Conservation (phyloP, 2,113 vertebrate genomes). For the Colius striatus region DNA sequence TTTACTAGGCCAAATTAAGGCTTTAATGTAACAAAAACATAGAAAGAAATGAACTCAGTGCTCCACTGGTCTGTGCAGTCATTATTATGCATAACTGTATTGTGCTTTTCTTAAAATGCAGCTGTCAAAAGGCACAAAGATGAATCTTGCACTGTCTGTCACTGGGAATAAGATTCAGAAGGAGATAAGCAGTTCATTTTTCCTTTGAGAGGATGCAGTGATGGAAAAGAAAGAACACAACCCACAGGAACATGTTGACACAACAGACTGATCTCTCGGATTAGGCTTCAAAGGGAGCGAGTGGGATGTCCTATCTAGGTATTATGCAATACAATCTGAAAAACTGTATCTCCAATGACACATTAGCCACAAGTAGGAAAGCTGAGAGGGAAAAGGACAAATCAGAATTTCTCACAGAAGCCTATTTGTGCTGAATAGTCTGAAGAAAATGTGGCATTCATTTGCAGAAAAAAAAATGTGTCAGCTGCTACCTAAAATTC, state of each 20-base stretch:
- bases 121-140: neutral
- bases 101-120: neutral
- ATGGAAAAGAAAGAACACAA: neutral
- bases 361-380: neutral
- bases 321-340: neutral
- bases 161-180: neutral
- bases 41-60: neutral
- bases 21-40: neutral
- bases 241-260: neutral
- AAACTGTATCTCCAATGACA: neutral
- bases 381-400: neutral
- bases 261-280: neutral
- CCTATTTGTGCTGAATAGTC: neutral
- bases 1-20: slow-evolving; percentile 9
- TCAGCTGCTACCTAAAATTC: neutral
- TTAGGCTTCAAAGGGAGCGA: neutral
- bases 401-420: neutral
- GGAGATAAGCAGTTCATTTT: neutral
- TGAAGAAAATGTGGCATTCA: neutral
- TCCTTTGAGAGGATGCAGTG: neutral
- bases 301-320: neutral
- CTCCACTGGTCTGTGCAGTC: neutral
- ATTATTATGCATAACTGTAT: neutral
- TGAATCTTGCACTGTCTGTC: neutral
- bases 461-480: neutral